Evolutionary conservation across 1,140 invertebrate genomes (phyloP), one percentile per base, ranked within the genome.

Genomic region (Elysia chlorotica): DNA sequence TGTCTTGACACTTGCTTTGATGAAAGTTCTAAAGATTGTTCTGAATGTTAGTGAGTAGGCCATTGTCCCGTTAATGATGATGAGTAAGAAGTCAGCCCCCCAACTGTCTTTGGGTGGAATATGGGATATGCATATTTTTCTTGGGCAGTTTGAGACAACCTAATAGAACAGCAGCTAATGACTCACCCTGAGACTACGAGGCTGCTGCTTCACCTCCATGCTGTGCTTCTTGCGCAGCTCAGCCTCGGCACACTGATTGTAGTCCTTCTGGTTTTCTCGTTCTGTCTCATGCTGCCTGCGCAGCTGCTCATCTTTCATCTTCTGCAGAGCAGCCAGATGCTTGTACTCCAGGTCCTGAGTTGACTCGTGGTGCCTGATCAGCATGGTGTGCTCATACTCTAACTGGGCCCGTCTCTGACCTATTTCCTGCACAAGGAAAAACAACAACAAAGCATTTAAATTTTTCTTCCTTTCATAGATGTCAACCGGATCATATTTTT

Each of bases 221-320:
- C 96, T 96, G 88, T 99, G 98, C 84, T 98, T 99, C 86, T 99
- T 99, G 71, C 94, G 90, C 79, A 99, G 90, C 85, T 99, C 97
- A 75, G 94, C 92, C 84, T 98, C 93, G 2, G 96, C 92, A 71
- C 96, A 91, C 82, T 93, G 91, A 92, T 96, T 99, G 86, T 99
- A 99, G 83, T 99, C 97, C 80, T 96, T 93, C 89, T 99, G 91
- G 91, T 99, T 99, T 74, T 92, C 92, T 81, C 98, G 89, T 89
- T 99, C 98, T 3, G 96, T 98, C 76, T 93, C 91, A 87, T 99
- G 97, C 87, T 99, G 97, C 82, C 87, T 88, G 38, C 86, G 91
- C 76, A 96, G 92, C 78, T 89, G 91, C 79, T 99, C 96, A 84
- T 97, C 96, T 67, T 96, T 90, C 79, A 98, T 88, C 63, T 92